These are phyloP conservation scores for Spheniscus humboldti DNA, from an alignment of 2,797 vertebrate species.

Conservation along the genomic window DNA sequence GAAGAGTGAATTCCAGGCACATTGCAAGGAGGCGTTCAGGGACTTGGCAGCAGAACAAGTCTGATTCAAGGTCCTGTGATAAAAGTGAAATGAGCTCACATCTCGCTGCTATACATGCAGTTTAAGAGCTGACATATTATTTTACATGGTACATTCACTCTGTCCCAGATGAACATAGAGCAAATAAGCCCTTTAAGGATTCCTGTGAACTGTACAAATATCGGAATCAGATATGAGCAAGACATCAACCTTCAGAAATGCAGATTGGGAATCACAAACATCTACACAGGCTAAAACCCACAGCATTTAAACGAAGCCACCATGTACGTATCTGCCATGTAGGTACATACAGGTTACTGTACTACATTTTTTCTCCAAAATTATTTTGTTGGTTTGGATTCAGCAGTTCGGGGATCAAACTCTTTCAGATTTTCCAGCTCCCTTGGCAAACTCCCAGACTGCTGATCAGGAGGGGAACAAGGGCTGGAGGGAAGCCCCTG, in stretches of 20 bases:
- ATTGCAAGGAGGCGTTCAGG: neutral
- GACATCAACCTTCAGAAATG: constrained; percentile 31
- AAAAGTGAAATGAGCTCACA: constrained; percentile 10
- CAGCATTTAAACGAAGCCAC: neutral
- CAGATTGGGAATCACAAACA: neutral
- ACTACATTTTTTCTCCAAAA: neutral
- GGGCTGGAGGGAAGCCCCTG: neutral
- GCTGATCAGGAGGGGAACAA: neutral
- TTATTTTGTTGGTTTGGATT: neutral
- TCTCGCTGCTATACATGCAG: neutral
- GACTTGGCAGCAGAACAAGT: constrained; percentile 20
- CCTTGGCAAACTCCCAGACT: neutral
- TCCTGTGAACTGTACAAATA: constrained; percentile 26
- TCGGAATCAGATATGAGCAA: neutral
- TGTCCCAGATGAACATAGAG: constrained; percentile 47
- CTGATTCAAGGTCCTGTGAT: constrained; percentile 28
- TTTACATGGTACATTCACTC: constrained; percentile 55
- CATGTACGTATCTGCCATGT: fast-evolving
- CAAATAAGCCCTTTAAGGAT: constrained; percentile 58
- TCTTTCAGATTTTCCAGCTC: neutral
- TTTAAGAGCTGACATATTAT: constrained; percentile 58
- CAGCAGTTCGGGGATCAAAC: neutral
- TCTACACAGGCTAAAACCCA: neutral
- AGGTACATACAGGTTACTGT: neutral
- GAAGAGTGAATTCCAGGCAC: constrained; percentile 20